Evolutionary conservation across 1,140 invertebrate species (phyloP), one percentile per base, ranked within the genome.

Genomic region (Pseudomyrmex flavicornis): DNA sequence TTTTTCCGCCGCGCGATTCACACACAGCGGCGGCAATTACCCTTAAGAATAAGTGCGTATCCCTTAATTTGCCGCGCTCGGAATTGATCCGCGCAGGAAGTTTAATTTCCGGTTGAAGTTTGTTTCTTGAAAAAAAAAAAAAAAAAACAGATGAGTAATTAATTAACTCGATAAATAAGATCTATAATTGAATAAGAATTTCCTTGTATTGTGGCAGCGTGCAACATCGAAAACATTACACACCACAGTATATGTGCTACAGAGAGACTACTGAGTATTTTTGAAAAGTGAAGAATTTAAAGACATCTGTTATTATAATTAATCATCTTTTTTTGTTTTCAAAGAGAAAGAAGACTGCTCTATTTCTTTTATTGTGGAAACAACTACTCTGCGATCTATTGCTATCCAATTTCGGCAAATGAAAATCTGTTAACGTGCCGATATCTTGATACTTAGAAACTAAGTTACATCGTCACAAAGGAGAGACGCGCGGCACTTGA

Each of bases 351-450:
- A 65, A 65, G 26, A 26, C 15, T 50, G 15, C 1, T 26, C 17
- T 7, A n/a, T 35, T 20, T 17, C 46, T 58, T 69, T 48, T 48
- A 12, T 48, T 66, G 15, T 26, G 22, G 5, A 69, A 26, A 7
- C 35, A 7, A 35, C 35, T 35, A 1, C 65, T 22, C 12, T 12
- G 13, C 20, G 73, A 15, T 50, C n/a, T 10, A 35, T 35, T 35
- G 59, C 63, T 65, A 44, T 17, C 54, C 44, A 22, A 70, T 68
- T 59, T 48, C 2, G 65, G 52, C 20, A 22, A 70, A 15, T 50
- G 76, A 80, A 80, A 80, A 80, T 80, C 76, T 66, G 76, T 56
- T 80, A 70, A 79, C 44, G 65, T 65, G 65, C 63, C 76, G 22
- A 80, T 80, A 80, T 4, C 50, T 35, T 56, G 22, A 80, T 80